phyloP scores from a whole-genome alignment of 2,113 vertebrate species.

The Zosterops pallidus region DNA sequence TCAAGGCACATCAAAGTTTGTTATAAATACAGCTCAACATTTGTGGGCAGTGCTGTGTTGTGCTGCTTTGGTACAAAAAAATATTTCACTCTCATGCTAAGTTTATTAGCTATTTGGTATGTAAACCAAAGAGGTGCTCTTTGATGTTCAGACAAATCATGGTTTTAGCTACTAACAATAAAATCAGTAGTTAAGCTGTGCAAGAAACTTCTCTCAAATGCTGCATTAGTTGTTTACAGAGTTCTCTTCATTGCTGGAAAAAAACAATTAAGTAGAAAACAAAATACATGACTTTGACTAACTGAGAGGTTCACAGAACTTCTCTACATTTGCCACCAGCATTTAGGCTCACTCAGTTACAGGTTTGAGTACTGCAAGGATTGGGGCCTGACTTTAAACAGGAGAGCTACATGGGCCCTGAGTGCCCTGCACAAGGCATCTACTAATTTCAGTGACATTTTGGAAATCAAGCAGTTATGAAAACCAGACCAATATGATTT shows the following conservation, averaged over 20 bases:
- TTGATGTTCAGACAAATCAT: constrained; percentile 48
- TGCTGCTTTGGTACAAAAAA: constrained; percentile 33
- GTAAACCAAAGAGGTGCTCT: constrained; percentile 42
- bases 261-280: neutral
- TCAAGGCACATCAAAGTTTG: constrained; percentile 47
- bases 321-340: neutral
- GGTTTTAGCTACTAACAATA: constrained; percentile 32
- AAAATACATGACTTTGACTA: neutral
- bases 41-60: neutral
- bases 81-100: constrained; percentile 48
- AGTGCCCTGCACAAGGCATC: neutral
- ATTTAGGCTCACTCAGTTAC: neutral
- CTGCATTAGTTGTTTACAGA: neutral
- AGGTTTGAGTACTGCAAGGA: neutral
- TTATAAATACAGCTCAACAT: constrained; percentile 55
- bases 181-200: neutral
- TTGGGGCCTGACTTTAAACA: neutral
- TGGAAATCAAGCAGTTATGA: neutral
- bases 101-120: constrained; percentile 59
- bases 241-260: neutral
- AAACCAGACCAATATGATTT: neutral
- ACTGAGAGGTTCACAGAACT: neutral
- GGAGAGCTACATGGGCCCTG: neutral
- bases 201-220: neutral
- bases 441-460: neutral